A percentile compares a stretch with the other conserved stretches of the same genome.
These are phyloP conservation scores for Sclerurus mexicanus DNA, from an alignment of 2,113 vertebrate species.

Conservation along the genomic window DNA sequence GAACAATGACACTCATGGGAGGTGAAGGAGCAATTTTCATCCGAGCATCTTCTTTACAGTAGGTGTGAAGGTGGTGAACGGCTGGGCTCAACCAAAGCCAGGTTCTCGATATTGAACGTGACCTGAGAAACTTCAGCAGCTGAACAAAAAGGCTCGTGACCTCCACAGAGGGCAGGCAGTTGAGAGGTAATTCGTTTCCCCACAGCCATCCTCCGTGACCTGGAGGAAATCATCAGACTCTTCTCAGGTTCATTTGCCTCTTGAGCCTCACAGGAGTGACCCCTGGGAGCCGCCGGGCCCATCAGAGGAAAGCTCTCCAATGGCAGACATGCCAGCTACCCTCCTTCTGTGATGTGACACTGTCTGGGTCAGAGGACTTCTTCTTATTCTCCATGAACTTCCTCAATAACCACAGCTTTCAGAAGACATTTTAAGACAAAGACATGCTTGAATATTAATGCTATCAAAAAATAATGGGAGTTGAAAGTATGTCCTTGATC, in stretches of 20 bases:
- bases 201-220: not conserved
- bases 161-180: not conserved
- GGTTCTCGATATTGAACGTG: accelerated
- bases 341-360: not conserved
- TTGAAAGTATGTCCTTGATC: constrained; percentile 44
- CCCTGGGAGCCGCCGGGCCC: not conserved
- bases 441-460: constrained; percentile 42
- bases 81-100: not conserved
- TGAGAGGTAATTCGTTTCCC: not conserved
- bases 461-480: not conserved
- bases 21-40: not conserved
- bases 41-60: not conserved
- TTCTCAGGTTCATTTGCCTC: not conserved
- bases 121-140: not conserved
- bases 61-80: not conserved
- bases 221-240: not conserved
- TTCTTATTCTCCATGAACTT: not conserved
- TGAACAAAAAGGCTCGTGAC: not conserved
- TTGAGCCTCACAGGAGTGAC: not conserved
- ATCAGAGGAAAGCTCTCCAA: not conserved
- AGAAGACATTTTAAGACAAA: constrained; percentile 26
- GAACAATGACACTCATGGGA: not conserved
- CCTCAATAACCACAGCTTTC: constrained; percentile 28
- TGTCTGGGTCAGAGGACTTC: not conserved
- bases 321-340: not conserved